phyloP scores from a whole-genome alignment of 2,113 vertebrate genomes.

The Grallaria varia region DNA sequence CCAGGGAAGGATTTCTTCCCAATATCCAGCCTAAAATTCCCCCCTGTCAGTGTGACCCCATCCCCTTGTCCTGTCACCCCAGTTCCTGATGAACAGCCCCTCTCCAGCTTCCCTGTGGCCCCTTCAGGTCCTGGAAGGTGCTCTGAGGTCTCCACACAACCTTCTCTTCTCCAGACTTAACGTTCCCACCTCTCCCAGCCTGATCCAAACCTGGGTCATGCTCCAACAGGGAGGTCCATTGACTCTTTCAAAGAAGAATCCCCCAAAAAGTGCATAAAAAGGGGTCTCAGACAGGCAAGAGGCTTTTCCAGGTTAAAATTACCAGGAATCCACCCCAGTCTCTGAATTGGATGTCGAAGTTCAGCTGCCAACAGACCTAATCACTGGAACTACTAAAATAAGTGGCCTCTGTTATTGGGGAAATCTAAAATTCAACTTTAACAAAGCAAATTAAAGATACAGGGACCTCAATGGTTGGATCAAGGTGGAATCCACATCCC shows the following conservation, averaged over 20 bases:
- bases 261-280: fast-evolving
- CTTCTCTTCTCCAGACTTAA: background rate
- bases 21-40: fast-evolving
- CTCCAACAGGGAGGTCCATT: background rate
- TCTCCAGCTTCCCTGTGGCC: background rate
- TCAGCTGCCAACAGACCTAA: background rate
- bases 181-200: background rate
- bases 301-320: background rate
- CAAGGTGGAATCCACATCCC: background rate
- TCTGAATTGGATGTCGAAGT: background rate
- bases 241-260: background rate
- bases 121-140: no score
- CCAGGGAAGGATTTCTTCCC: background rate
- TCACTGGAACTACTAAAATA: background rate
- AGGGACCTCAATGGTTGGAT: background rate
- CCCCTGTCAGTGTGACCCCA: background rate
- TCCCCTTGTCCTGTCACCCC: background rate
- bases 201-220: background rate
- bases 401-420: background rate
- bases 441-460: background rate
- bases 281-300: background rate
- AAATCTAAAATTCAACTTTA: background rate
- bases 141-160: background rate
- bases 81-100: background rate
- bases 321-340: background rate